A percentile compares a stretch with the other conserved stretches of the same genome.
Evolutionary conservation across 2,797 vertebrate species (phyloP).

Genomic region (Malacoraja senta): DNA sequence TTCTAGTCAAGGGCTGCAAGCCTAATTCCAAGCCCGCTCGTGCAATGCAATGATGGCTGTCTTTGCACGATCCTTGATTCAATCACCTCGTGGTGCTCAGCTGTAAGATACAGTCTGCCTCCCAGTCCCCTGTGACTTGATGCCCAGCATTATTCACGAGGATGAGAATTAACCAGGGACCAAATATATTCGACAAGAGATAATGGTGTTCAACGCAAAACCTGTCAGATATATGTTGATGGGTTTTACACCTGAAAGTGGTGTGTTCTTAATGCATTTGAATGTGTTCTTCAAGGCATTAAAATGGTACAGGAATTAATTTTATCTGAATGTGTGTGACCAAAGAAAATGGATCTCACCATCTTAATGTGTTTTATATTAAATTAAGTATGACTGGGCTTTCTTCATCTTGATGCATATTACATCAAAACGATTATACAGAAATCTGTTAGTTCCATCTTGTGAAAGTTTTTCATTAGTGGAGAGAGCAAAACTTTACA

Average conservation of each 20-base stretch:
- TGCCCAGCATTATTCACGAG: background rate
- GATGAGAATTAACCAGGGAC: background rate
- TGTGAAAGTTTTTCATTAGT: background rate
- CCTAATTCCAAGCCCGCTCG: background rate
- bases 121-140: background rate
- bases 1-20: background rate
- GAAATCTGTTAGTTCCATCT: background rate
- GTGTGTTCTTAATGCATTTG: background rate
- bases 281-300: background rate
- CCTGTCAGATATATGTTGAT: background rate
- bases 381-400: constrained; percentile 6
- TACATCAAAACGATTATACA: background rate
- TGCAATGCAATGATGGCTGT: background rate
- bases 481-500: background rate
- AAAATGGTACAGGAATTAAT: background rate
- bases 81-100: background rate
- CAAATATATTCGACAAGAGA: background rate
- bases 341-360: background rate
- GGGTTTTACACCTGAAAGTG: background rate
- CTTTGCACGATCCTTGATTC: no score
- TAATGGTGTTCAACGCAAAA: background rate
- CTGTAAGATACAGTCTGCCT: background rate
- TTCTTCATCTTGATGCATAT: background rate
- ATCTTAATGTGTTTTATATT: background rate
- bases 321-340: constrained; percentile 9